Base-by-base conservation (phyloP, 2,113 vertebrate genomes). In the Vimba vimba region DNA sequence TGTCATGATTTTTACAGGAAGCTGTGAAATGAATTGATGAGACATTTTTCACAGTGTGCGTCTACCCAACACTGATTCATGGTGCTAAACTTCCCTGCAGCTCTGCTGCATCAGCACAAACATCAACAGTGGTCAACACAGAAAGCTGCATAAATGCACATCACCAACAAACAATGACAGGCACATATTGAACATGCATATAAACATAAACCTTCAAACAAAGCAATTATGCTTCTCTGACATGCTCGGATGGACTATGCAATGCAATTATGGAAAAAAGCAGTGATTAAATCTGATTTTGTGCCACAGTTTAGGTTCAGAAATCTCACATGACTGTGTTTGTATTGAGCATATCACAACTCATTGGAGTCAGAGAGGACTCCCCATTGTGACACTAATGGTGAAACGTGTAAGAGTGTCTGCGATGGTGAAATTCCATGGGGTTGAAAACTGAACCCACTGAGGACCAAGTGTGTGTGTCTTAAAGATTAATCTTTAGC, bases 31-130 rank as follows among this genome's bases (percentile, higher is more conserved):
- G 17, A 86, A 82, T 82, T 84, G 73, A 85, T 82, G 89, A 79
- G 78, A 86, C 73, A 85, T 86, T 82, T 79, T 89, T 87, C 86
- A 79, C 75, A 80, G 81, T 86, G 78, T 74, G 85, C 69, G 71
- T 81, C 59, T 23, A 47, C 62, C 43, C 78, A 86, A 66, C 79
- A 50, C 83, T 71, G 71, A 81, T 68, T 86, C 77, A 84, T 79
- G 79, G 82, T 81, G 62, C 83, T 85, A 82, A 86, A 89, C 27
- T 60, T 85, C 78, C 59, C 52, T 62, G 82, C n/a, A 85, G 78
- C 55, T 68, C 43, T 85, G 62, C 36, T 86, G 76, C 69, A 50
- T 77, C 71, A 85, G 82, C 82, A 87, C 19, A 85, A 25, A 84
- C 59, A 77, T 69, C 55, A 73, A 64, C 85, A 85, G 27, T n/a